Percentiles rank a stretch among this genome's conserved stretches.
These are phyloP conservation scores for Progne subis DNA, from an alignment of 2,113 vertebrate species.

Conservation along the genomic window DNA sequence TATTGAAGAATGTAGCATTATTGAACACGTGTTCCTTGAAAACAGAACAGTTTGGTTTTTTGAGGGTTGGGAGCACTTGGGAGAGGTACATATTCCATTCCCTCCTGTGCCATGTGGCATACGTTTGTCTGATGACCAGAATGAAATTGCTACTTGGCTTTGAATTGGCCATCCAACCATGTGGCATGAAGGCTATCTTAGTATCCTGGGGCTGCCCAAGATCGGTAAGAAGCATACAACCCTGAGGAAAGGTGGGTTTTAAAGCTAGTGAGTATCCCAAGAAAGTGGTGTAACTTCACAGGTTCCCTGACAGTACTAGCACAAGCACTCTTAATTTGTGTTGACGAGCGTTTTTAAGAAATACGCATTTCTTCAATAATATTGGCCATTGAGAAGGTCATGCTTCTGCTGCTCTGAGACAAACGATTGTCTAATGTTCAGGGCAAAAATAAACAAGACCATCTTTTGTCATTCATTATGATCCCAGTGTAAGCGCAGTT, in stretches of 20 bases:
- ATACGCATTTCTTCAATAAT: background rate
- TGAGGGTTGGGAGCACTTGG: rapidly evolving
- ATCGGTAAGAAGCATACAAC: background rate
- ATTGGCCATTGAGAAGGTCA: background rate
- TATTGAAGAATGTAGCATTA: background rate
- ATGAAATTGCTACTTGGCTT: background rate
- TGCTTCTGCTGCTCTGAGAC: background rate
- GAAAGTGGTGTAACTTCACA: background rate
- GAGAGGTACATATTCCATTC: background rate
- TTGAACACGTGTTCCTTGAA: background rate
- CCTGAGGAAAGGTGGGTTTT: background rate
- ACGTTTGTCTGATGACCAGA: background rate
- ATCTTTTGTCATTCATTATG: background rate
- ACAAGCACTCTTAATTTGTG: background rate
- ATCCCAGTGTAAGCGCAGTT: background rate
- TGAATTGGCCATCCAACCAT: background rate
- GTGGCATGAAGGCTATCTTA: background rate
- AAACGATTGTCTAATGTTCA: background rate
- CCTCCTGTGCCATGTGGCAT: rapidly evolving
- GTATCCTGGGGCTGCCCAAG: background rate
- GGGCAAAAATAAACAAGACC: background rate
- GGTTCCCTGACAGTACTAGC: background rate
- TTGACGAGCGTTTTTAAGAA: background rate
- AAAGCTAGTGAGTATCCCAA: background rate
- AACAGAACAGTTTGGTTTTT: background rate